Evolutionary conservation across 53 echinoderm and acorn worm genomes (phyloP).

Genomic region (Hippasteria phrygiana): DNA sequence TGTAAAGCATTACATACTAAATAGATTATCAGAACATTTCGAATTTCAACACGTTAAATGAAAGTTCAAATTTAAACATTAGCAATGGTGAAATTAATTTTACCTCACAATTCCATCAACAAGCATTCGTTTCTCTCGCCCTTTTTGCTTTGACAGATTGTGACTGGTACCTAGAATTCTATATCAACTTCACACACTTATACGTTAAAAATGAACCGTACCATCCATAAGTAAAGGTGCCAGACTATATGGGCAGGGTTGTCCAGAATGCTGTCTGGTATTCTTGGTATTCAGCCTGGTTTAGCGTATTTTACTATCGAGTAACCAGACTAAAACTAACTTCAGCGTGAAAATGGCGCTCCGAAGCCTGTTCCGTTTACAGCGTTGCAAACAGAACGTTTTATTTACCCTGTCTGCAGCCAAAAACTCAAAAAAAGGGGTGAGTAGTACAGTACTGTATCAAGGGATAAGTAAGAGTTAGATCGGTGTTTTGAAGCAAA

Average conservation of each 20-base stretch:
- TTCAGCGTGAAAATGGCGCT: conserved; percentile 43
- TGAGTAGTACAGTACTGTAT: neutral
- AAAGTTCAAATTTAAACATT: neutral
- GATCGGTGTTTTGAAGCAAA: neutral
- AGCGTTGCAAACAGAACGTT: conserved; percentile 41
- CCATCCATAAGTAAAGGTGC: neutral
- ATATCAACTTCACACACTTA: neutral
- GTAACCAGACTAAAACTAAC: conserved; percentile 43
- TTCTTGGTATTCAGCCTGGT: neutral
- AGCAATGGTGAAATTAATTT: neutral
- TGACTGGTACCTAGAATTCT: conserved; percentile 4
- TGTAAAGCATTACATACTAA: too few relatives aligned
- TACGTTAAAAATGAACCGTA: neutral
- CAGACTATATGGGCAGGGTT: conserved; percentile 53
- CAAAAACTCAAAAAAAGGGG: conserved; percentile 34
- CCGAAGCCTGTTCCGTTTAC: conserved; percentile 28
- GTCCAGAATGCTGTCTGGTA: conserved; percentile 35
- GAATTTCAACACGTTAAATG: too few relatives aligned
- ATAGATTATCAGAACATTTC: too few relatives aligned
- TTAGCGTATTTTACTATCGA: neutral
- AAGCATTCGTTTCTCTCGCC: neutral
- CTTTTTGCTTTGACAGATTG: neutral
- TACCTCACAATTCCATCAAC: neutral
- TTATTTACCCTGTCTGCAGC: conserved; percentile 24
- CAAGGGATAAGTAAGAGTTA: neutral